phyloP scores from a whole-genome alignment of 23 tunicate genomes.

The Oikopleura dioica region DNA sequence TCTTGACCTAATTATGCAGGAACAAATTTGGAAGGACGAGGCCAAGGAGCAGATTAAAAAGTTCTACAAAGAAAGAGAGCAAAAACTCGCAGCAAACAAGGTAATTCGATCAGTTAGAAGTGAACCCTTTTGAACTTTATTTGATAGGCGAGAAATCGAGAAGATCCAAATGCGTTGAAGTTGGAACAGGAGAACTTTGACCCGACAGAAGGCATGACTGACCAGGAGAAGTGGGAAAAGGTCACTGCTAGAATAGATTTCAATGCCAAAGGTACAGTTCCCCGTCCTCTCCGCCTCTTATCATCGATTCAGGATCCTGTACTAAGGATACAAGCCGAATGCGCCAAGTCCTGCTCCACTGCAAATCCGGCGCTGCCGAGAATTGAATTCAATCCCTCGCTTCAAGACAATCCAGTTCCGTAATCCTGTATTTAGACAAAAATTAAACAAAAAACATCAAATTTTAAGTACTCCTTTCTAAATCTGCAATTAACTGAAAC shows the following conservation, averaged over 20 bases:
- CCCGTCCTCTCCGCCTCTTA: not conserved
- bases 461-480: too few species aligned
- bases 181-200: not conserved
- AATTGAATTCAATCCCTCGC: too few species aligned
- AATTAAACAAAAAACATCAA: too few species aligned
- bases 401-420: too few species aligned
- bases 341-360: conserved; percentile 2
- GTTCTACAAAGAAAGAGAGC: not conserved
- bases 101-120: too few species aligned
- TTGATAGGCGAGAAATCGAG: too few species aligned
- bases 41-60: not conserved
- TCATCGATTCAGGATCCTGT: not conserved
- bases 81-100: not conserved
- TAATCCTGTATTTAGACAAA: too few species aligned
- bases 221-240: not conserved
- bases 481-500: too few species aligned
- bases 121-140: too few species aligned
- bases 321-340: conserved; percentile 2
- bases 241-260: conserved; percentile 4
- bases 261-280: not conserved
- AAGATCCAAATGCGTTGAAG: not conserved
- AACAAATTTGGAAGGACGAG: not conserved
- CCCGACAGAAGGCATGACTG: conserved; percentile 1
- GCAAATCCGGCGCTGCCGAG: not conserved
- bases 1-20: not conserved